These are phyloP conservation scores for Myotis myotis DNA, from an alignment of 2,797 vertebrate species.

Conservation along the genomic window DNA sequence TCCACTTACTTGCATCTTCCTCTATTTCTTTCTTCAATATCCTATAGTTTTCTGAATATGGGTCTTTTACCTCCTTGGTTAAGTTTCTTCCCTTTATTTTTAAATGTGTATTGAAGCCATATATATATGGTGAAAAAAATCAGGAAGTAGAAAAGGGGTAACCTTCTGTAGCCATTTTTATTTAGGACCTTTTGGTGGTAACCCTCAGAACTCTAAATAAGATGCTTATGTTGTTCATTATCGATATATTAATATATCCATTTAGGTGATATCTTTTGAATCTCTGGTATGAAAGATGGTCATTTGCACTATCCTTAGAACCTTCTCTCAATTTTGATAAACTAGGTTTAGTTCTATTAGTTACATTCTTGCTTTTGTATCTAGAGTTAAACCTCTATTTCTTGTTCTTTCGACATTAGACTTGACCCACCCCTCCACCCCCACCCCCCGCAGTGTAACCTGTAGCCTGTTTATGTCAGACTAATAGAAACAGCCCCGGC, in stretches of 20 bases:
- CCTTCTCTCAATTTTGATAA: neutral
- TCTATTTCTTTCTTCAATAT: neutral
- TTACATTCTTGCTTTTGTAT: neutral
- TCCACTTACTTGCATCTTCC: neutral
- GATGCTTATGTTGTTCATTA: neutral
- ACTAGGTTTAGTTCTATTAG: neutral
- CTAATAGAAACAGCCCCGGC: neutral
- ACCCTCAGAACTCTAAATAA: neutral
- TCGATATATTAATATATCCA: neutral
- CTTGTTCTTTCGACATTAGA: neutral
- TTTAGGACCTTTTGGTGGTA: neutral
- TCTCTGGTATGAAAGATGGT: neutral
- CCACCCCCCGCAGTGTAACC: no score
- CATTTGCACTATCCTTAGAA: neutral
- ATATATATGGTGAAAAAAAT: neutral
- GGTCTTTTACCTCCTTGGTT: neutral
- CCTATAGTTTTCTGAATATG: neutral
- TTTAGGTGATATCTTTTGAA: neutral
- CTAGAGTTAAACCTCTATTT: neutral
- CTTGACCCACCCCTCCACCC: neutral
- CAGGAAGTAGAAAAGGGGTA: neutral
- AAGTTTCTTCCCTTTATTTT: neutral
- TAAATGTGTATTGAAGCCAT: neutral
- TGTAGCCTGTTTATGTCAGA: neutral
- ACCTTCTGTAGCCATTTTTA: neutral